Evolutionary conservation across 2,888 invertebrate species (phyloP).

Genomic region (Mayetiola destructor): DNA sequence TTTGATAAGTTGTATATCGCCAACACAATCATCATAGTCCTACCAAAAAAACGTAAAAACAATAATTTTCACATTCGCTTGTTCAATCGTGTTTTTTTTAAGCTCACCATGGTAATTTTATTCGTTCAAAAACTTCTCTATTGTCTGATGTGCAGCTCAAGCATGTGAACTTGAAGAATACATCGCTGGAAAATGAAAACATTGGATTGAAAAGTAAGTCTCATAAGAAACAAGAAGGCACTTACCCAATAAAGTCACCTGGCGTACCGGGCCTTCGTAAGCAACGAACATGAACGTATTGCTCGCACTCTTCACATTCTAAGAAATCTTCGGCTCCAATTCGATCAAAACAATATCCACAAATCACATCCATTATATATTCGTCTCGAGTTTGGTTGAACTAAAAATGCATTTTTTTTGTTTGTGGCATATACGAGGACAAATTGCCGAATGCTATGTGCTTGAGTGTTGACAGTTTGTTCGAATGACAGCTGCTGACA

Average conservation of each 20-base stretch:
- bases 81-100: too few relatives aligned
- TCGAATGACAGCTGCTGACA: not conserved
- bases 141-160: conserved; percentile 44
- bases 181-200: conserved; percentile 35
- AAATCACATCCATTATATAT: conserved; percentile 11
- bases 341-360: conserved; percentile 19
- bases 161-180: conserved; percentile 60
- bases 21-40: conserved; percentile 58
- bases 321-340: conserved; percentile 37
- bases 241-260: conserved; percentile 46
- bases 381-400: too few relatives aligned
- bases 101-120: conserved; percentile 53
- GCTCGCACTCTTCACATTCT: conserved; percentile 44
- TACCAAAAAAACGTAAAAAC: conserved; percentile 25
- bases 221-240: not conserved
- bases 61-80: not conserved
- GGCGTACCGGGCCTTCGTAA: conserved; percentile 51
- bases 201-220: not conserved
- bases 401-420: too few relatives aligned
- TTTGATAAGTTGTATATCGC: conserved; percentile 62
- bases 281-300: conserved; percentile 50
- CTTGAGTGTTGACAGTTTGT: not conserved
- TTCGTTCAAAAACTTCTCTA: conserved; percentile 45
- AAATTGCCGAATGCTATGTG: conserved; percentile 1
- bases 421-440: too few relatives aligned